These are phyloP conservation scores for Chloromyia formosa DNA, from an alignment of 2,888 invertebrate species.

Conservation along the genomic window DNA sequence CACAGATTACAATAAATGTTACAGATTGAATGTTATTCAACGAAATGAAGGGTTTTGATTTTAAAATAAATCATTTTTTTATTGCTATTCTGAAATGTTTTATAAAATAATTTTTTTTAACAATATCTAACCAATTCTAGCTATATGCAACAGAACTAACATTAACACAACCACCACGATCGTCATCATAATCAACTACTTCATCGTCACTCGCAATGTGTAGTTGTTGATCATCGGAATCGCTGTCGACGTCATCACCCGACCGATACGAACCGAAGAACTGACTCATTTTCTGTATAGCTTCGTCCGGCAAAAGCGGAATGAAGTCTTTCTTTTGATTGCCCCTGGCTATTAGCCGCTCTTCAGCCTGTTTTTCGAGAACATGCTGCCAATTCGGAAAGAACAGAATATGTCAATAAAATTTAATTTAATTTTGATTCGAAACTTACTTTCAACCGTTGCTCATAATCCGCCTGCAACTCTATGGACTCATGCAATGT, in stretches of 20 bases:
- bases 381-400: conserved; percentile 56
- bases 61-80: too few species aligned
- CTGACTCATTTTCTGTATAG: conserved; percentile 53
- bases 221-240: conserved; percentile 53
- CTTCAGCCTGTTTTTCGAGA: conserved; percentile 58
- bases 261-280: conserved; percentile 56
- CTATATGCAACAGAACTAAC: conserved; percentile 10
- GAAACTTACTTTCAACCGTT: conserved; percentile 57
- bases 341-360: conserved; percentile 55
- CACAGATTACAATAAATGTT: too few species aligned
- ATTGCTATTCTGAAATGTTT: neutral
- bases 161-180: conserved; percentile 49
- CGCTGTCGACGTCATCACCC: conserved; percentile 47
- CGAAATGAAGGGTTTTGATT: too few species aligned
- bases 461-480: conserved; percentile 57
- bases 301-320: conserved; percentile 53
- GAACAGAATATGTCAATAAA: conserved; percentile 15
- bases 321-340: conserved; percentile 49
- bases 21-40: too few species aligned
- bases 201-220: conserved; percentile 55
- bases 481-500: conserved; percentile 59
- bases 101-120: neutral
- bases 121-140: neutral
- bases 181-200: conserved; percentile 57
- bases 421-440: neutral